A percentile compares a stretch with the other conserved stretches of the same genome.
Evolutionary conservation across 2,888 invertebrate species (phyloP).

Genomic region (Uloborus plumipes): DNA sequence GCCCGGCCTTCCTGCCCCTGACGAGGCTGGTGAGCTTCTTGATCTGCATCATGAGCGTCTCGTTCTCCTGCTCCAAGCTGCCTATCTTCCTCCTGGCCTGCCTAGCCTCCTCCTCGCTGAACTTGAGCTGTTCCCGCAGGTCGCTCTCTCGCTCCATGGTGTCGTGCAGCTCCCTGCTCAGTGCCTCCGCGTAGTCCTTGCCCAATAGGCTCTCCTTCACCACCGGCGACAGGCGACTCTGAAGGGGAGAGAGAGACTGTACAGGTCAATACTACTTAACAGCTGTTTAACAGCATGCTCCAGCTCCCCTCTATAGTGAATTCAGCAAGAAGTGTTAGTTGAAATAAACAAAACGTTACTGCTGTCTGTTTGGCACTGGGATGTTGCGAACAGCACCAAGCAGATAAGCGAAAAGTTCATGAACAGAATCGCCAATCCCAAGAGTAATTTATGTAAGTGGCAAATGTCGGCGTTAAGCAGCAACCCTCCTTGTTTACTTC

Average conservation of each 20-base stretch:
- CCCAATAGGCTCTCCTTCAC: slow-evolving; percentile 8
- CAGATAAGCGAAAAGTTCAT: too few species aligned
- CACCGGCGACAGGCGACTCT: slow-evolving; percentile 55
- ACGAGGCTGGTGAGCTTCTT: slow-evolving; percentile 94
- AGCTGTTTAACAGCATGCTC: too few species aligned
- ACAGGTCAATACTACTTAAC: too few species aligned
- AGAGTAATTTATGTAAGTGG: too few species aligned
- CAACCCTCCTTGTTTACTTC: too few species aligned
- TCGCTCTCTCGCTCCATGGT: slow-evolving; percentile 94
- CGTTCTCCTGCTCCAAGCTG: slow-evolving; percentile 96
- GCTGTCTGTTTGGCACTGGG: too few species aligned
- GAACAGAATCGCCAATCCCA: too few species aligned
- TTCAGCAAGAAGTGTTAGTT: too few species aligned
- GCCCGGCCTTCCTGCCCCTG: slow-evolving; percentile 74
- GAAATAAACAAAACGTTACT: too few species aligned
- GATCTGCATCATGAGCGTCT: slow-evolving; percentile 92
- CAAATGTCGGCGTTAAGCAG: too few species aligned
- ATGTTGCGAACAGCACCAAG: too few species aligned
- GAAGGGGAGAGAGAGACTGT: neutral
- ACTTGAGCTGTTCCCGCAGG: slow-evolving; percentile 89
- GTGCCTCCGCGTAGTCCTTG: slow-evolving; percentile 73
- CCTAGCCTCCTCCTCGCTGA: slow-evolving; percentile 91
- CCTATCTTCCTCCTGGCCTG: slow-evolving; percentile 89
- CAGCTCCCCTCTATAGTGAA: too few species aligned
- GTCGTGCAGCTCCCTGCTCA: slow-evolving; percentile 89